phyloP scores from a whole-genome alignment of 2,797 vertebrate species.

The Anniella stebbinsi region DNA sequence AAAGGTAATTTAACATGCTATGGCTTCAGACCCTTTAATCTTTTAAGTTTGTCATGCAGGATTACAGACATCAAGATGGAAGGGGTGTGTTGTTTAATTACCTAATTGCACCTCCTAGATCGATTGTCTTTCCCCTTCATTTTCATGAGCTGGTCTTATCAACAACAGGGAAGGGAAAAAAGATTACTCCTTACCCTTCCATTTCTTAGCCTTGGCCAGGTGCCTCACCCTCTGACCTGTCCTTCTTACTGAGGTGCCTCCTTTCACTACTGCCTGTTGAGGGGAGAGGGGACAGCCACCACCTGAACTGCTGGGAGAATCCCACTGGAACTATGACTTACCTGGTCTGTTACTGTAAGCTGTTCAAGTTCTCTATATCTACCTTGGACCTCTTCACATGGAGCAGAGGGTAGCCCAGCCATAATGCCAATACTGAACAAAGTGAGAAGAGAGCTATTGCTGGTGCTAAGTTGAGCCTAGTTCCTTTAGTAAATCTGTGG shows the following conservation, averaged over 20 bases:
- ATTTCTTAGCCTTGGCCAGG: background rate
- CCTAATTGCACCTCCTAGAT: background rate
- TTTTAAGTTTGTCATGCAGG: background rate
- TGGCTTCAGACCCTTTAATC: background rate
- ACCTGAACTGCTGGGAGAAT: background rate
- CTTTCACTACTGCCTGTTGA: constrained; percentile 22
- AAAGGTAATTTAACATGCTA: background rate
- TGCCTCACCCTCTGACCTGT: background rate
- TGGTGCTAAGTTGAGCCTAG: constrained; percentile 12
- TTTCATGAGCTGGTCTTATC: constrained; percentile 1
- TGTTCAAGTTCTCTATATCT: background rate
- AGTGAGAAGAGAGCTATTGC: background rate
- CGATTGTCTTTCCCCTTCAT: background rate
- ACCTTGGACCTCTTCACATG: background rate
- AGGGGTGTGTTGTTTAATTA: background rate
- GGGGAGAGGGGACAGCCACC: background rate
- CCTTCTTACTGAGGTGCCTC: constrained; percentile 24
- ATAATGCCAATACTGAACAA: background rate
- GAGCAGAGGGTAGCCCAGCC: background rate
- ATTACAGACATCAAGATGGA: background rate
- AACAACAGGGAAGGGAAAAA: background rate
- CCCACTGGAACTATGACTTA: background rate
- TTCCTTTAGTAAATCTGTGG: background rate
- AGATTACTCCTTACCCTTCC: background rate
- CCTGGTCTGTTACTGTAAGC: background rate